Base-by-base conservation (phyloP, 92 coral and sea anemone species). In the Scolanthus callimorphus region DNA sequence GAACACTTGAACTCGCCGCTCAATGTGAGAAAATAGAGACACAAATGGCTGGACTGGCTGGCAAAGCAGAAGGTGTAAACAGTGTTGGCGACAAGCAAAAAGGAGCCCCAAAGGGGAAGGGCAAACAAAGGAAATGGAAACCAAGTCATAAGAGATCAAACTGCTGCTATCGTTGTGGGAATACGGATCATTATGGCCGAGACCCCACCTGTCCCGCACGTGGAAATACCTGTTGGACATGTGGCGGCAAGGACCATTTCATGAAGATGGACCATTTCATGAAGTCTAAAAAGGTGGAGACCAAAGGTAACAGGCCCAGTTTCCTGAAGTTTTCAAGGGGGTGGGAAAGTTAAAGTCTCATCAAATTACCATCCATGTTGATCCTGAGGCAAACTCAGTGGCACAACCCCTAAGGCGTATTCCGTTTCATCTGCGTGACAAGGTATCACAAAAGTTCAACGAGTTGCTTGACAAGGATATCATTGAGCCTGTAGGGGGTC, bases 151-250 rank as follows among this genome's bases (percentile, higher is more conserved):
- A 21, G 51, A 68, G 51, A 25, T 54, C 54, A 11, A 43, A 37
- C 15, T 29, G n/a, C 3, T 59, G 60, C 39, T 69, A 49, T 60
- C 27, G 59, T 10, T 47, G 77, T 46, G 77, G 69, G n/a, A 27
- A 38, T 19, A 17, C 39, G 27, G 69, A 34, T 8, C 69, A 69
- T 38, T 41, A 23, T 31, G 67, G 49, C 47, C 60, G 77, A 47
- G 77, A 46, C 58, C 59, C 69, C n/a, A 29, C 27, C 6, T 69
- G 69, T 57, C 76, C 76, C 9, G 69, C 70, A 20, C 24, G 20
- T 26, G 73, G 65, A 25, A 52, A 66, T 27, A 46, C 52, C 23
- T 46, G 52, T 46, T 19, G 23, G 12, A 46, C 4, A 46, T 46
- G 52, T 46, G 52, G 52, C 2, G 51, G 77, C 22, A 47, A 23